These are phyloP conservation scores for Ormyrus thymus DNA, from an alignment of 2,888 invertebrate species.

Conservation along the genomic window DNA sequence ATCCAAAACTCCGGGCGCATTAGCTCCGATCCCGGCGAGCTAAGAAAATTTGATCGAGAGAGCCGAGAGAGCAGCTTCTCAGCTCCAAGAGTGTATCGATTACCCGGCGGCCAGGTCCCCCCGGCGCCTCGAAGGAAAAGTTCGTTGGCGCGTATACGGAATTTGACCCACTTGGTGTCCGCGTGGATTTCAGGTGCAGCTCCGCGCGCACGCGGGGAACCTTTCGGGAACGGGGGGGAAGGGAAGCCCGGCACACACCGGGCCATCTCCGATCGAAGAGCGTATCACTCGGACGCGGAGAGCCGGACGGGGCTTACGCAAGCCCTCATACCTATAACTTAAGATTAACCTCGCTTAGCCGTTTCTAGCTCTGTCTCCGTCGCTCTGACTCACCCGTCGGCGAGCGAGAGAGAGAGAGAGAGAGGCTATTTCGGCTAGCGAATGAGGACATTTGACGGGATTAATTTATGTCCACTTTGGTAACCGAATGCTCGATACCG, in stretches of 20 bases:
- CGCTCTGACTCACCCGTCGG: conserved; percentile 19
- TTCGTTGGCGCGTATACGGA: conserved; percentile 43
- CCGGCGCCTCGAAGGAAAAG: background rate
- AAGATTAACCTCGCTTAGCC: conserved; percentile 73
- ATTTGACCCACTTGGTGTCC: conserved; percentile 59
- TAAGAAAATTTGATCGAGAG: too few relatives aligned
- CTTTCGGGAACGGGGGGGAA: too few relatives aligned
- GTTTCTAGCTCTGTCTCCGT: conserved; percentile 46
- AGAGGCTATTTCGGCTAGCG: conserved; percentile 63
- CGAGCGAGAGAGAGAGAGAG: conserved; percentile 26
- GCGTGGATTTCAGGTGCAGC: conserved; percentile 58
- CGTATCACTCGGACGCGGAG: conserved; percentile 17
- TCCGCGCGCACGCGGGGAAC: conserved; percentile 43
- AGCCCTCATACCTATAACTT: conserved; percentile 69
- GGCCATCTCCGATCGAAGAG: conserved; percentile 8
- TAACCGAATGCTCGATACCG: conserved; percentile 68
- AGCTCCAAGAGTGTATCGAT: conserved; percentile 10
- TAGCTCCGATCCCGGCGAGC: too few relatives aligned
- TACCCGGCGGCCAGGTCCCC: conserved; percentile 5
- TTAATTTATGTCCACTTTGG: conserved; percentile 73
- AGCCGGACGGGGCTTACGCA: conserved; percentile 64
- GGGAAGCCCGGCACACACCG: background rate
- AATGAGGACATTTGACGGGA: conserved; percentile 73
- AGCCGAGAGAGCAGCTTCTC: conserved; percentile 18
- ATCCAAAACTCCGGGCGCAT: too few relatives aligned